Evolutionary conservation across 2,797 vertebrate species (phyloP), one percentile per base, ranked within the genome.

Genomic region (Sylvia borin): DNA sequence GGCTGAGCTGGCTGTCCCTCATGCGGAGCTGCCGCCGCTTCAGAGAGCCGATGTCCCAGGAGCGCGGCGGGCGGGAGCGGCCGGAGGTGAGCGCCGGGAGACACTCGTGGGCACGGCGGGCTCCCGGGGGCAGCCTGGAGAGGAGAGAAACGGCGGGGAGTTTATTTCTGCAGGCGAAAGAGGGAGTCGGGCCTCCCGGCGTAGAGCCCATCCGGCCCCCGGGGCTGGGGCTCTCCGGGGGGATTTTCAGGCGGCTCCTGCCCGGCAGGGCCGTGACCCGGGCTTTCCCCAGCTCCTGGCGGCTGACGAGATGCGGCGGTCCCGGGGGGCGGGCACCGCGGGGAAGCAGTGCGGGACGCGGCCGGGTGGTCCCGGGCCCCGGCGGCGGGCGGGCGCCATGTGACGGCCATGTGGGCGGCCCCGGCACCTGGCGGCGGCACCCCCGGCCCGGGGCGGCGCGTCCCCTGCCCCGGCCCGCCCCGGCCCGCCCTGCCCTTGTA

Each of bases 361-460:
- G 61, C 60, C 26, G 31, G 75, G 29, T 6, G 31, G 40, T 58
- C 45, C 17, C 51, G 70, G 45, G 17, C 18, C 66, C 42, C 31
- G 57, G 48, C 5, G 3, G 54, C 31, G 2, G 20, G 5, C 85
- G 74, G 20, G 3, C 86, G 76, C 96, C 98, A 97, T 94, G 98
- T 97, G 98, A 96, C 88, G 97, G 97, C 96, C 95, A 95, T 57
- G 96, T 94, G 95, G 89, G 83, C 55, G 13, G 18, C 82, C 77
- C 48, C 85, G 91, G 77, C 77, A 80, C 77, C 77, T 68, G 77
- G 64, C 64, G 18, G 51, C 34, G 51, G 51, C 76, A 26, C 75
- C 61, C 54, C 61, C 86, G 82, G 68, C 27, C 54, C 54, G 54
- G n/a, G 54, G 71, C 54, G 71, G 71, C 0, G 53, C 70, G 53